These are phyloP conservation scores for Megaceryle maxima DNA, from an alignment of 2,113 vertebrate genomes.

Conservation along the genomic window DNA sequence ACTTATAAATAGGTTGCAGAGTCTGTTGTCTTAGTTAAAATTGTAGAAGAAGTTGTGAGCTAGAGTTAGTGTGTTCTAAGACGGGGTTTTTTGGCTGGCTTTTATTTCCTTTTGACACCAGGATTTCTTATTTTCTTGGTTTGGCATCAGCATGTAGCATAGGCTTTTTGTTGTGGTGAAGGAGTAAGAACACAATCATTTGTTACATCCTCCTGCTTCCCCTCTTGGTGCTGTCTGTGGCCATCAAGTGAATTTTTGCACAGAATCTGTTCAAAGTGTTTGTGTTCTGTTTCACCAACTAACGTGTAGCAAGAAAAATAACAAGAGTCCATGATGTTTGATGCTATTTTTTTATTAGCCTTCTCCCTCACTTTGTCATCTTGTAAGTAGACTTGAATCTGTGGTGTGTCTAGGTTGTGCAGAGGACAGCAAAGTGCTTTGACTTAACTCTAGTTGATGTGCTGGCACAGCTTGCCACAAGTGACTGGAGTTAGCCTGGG, in stretches of 20 bases:
- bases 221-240: neutral
- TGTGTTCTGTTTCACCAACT: neutral
- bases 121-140: neutral
- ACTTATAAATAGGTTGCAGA: neutral
- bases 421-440: neutral
- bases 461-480: neutral
- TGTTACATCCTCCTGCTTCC: neutral
- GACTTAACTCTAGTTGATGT: neutral
- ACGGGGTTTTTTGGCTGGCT: accelerated
- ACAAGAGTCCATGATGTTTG: neutral
- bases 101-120: neutral
- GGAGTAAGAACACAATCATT: neutral
- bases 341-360: neutral
- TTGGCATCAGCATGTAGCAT: neutral
- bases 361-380: neutral
- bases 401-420: neutral
- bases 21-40: neutral
- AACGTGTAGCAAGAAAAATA: neutral
- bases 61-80: neutral
- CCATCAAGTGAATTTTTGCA: neutral
- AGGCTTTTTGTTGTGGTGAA: neutral
- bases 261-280: neutral
- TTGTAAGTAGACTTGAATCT: neutral
- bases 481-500: neutral
- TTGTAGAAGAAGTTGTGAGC: neutral